A percentile compares a stretch with the other conserved stretches of the same genome.
phyloP scores from a whole-genome alignment of 1,140 invertebrate species.

The Pseudomyrmex dendroicus region DNA sequence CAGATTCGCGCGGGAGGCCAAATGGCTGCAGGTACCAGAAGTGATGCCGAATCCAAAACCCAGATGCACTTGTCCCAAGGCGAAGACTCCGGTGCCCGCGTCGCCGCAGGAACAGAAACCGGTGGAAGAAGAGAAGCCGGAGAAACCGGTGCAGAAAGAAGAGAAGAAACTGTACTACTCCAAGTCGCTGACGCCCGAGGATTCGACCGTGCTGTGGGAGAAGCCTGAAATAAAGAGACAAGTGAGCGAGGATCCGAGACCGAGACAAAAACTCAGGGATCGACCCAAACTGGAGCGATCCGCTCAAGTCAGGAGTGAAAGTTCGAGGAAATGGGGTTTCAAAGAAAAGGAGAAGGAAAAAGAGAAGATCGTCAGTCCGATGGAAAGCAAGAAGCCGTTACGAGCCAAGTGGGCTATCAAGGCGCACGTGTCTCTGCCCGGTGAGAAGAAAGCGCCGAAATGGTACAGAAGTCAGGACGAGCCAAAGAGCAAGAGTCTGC shows the following conservation, averaged over 20 bases:
- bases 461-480: slow-evolving; percentile 74
- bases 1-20: slow-evolving; percentile 78
- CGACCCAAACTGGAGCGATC: slow-evolving; percentile 10
- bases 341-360: slow-evolving; percentile 59
- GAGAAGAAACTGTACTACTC: slow-evolving; percentile 74
- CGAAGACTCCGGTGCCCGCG: slow-evolving; percentile 68
- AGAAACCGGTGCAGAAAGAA: slow-evolving; percentile 65
- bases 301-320: slow-evolving; percentile 15
- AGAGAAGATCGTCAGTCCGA: slow-evolving; percentile 76
- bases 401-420: slow-evolving; percentile 81
- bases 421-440: slow-evolving; percentile 81
- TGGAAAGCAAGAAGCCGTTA: slow-evolving; percentile 70
- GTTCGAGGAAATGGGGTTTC: slow-evolving; percentile 64
- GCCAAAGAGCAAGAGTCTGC: slow-evolving; percentile 81
- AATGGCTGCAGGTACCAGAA: slow-evolving; percentile 81
- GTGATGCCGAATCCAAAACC: slow-evolving; percentile 81
- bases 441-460: slow-evolving; percentile 76
- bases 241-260: slow-evolving; percentile 72
- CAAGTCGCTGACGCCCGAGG: slow-evolving; percentile 67
- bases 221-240: slow-evolving; percentile 79
- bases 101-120: slow-evolving; percentile 53
- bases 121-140: background rate
- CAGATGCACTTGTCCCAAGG: slow-evolving; percentile 82
- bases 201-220: slow-evolving; percentile 42
- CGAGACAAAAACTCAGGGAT: slow-evolving; percentile 24